phyloP scores from a whole-genome alignment of 2,113 vertebrate species.

The Macroglossus sobrinus region DNA sequence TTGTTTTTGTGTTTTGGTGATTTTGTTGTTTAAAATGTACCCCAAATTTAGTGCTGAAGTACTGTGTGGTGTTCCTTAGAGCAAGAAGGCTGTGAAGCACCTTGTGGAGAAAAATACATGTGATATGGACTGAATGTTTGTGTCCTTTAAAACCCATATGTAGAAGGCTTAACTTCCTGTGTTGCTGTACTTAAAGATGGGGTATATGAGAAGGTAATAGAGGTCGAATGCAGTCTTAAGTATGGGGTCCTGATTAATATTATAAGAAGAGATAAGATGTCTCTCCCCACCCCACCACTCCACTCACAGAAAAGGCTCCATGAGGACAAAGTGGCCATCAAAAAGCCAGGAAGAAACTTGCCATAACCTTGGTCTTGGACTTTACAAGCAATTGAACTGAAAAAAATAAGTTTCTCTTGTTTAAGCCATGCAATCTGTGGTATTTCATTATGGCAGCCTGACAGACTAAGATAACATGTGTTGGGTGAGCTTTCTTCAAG shows the following conservation, averaged over 20 bases:
- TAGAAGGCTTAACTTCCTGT: neutral
- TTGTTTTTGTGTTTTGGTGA: neutral
- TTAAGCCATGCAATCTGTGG: neutral
- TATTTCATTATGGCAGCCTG: neutral
- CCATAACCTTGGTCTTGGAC: neutral
- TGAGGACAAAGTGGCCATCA: no score
- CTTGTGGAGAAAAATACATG: neutral
- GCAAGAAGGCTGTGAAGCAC: neutral
- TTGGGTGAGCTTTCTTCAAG: neutral
- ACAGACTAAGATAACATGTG: neutral
- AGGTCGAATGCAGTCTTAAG: neutral
- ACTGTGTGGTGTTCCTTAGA: neutral
- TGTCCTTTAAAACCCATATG: neutral
- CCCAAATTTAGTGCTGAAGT: neutral
- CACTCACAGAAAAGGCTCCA: neutral
- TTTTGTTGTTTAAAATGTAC: neutral
- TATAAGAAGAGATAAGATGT: neutral
- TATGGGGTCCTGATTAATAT: neutral
- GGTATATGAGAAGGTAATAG: neutral
- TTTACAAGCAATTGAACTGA: neutral
- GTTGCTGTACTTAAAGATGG: neutral
- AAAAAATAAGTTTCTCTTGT: neutral
- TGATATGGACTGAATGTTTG: neutral
- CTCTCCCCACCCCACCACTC: neutral
- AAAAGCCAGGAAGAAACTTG: neutral